Evolutionary conservation across 2,113 vertebrate genomes (phyloP).

Genomic region (Oceanodroma tethys): DNA sequence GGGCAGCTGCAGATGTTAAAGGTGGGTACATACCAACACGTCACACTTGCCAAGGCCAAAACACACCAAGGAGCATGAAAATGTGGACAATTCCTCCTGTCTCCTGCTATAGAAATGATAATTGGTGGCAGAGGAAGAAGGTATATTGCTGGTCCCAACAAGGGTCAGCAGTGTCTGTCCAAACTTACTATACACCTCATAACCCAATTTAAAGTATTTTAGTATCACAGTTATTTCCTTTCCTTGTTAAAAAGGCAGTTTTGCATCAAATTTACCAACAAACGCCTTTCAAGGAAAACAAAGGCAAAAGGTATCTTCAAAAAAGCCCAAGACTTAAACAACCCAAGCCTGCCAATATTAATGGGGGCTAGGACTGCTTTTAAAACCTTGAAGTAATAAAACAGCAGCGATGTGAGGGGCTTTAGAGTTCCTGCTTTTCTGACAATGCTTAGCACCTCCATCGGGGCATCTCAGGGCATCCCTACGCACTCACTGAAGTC

Average conservation of each 20-base stretch:
- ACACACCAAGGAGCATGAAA: not conserved
- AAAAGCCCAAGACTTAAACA: not conserved
- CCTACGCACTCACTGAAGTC: not conserved
- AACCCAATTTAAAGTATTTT: not conserved
- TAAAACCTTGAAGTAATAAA: not conserved
- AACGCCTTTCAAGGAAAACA: not conserved
- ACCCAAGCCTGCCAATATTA: not conserved
- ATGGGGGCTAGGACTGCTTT: not conserved
- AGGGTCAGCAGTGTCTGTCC: not conserved
- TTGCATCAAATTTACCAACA: not conserved
- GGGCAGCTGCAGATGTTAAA: not conserved
- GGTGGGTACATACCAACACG: rapidly evolving
- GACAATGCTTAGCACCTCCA: not conserved
- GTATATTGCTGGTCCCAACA: not conserved
- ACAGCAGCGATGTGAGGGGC: not conserved
- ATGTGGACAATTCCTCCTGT: not conserved
- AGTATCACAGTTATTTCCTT: not conserved
- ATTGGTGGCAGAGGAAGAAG: not conserved
- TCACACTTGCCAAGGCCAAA: no score
- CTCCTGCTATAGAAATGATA: not conserved
- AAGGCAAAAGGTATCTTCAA: not conserved
- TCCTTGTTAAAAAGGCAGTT: not conserved
- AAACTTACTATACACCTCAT: not conserved
- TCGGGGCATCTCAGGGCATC: not conserved
- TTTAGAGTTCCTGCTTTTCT: not conserved